Base-by-base conservation (phyloP, 2,797 vertebrate species). In the Brachyalestes nurse region DNA sequence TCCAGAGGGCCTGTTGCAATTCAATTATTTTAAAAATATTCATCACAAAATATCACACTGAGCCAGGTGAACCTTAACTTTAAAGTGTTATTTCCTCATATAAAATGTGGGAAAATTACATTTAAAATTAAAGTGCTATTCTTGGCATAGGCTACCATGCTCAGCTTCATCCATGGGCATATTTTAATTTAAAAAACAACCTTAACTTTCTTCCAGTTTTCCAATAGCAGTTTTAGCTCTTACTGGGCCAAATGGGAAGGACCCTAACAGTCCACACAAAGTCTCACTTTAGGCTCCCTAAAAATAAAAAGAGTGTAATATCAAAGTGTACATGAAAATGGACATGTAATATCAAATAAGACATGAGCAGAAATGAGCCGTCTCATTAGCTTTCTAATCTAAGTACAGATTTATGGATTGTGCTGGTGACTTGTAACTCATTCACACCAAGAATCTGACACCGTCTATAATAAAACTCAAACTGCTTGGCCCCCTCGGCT, bases 371-470 rank as follows among this genome's bases (percentile, higher is more conserved):
- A 14, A 42, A 51, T 51, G 1, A 57, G 28, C 2, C 38, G 23
- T 58, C 62, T 80, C 38, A 38, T 75, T 81, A 65, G 23, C 45
- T 75, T 47, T 38, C 23, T 12, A 40, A 23, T 57, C 19, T 57
- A 55, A 70, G 45, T 45, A 28, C 23, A 75, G 65, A 70, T 76
- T 65, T 82, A 72, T 69, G 49, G 38, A 58, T 40, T 12, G 61
- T 70, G 45, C 23, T 51, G 42, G 38, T 62, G 77, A 65, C 51
- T 62, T 82, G 49, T 75, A 71, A 53, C 65, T 83, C 66, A 73
- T 76, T 84, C 61, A 78, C 38, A 80, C 28, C 8, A 55, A 71
- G 62, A 64, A 82, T 79, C 57, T 66, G 40, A 72, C 49, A 42
- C 47, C 53, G 60, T 51, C 70, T n/a, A 34, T 67, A 65, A 83